Percentiles rank a stretch among this genome's conserved stretches.
Conservation (phyloP, 2,888 invertebrate genomes). For the Xestia sexstrigata region DNA sequence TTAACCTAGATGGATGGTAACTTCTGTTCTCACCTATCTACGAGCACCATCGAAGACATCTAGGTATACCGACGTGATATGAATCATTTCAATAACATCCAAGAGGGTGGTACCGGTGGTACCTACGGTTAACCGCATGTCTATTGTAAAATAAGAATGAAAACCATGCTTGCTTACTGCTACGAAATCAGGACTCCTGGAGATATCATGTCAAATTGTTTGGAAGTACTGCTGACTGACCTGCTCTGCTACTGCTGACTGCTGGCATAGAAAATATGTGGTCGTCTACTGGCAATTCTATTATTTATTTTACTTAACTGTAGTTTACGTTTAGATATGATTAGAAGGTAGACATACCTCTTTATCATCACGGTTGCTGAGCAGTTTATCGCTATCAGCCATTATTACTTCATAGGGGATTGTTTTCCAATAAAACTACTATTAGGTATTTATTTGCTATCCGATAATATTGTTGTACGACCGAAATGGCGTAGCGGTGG, state of each 20-base stretch:
- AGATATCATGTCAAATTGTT: not conserved
- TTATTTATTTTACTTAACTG: not conserved
- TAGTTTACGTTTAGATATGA: not conserved
- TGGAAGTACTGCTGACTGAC: not conserved
- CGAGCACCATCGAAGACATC: no score
- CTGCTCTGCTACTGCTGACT: not conserved
- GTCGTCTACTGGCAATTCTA: not conserved
- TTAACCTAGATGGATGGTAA: no score
- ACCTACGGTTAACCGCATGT: no score
- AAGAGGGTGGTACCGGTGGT: no score
- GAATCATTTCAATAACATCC: no score
- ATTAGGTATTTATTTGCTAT: not conserved
- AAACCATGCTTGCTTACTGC: not conserved
- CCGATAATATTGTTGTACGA: conserved; percentile 17
- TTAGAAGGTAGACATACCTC: not conserved
- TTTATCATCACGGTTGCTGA: conserved; percentile 36
- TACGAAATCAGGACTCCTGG: not conserved
- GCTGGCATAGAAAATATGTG: not conserved
- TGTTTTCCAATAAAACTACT: conserved; percentile 29
- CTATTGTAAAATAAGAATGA: not conserved
- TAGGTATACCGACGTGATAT: no score
- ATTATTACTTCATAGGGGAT: conserved; percentile 35
- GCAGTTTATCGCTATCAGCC: conserved; percentile 29
- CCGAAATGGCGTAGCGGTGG: no score
- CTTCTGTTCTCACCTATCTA: no score